Evolutionary conservation across 2,888 invertebrate species (phyloP).

Genomic region (Drosophila borborema): DNA sequence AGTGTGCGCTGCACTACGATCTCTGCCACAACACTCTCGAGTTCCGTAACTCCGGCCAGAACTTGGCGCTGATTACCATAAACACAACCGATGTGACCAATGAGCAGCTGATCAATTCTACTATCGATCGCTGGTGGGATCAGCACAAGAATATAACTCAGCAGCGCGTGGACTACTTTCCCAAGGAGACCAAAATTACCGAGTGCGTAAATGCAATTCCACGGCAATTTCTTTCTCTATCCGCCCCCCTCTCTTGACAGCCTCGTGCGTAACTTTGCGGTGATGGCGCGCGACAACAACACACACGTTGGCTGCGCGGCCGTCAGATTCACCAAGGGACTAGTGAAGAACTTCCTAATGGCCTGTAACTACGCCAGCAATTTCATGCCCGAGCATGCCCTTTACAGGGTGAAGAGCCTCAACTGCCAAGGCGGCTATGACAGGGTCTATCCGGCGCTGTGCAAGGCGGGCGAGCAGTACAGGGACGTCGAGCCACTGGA

Average conservation of each 20-base stretch:
- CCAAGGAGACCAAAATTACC: slow-evolving; percentile 43
- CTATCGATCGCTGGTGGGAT: slow-evolving; percentile 64
- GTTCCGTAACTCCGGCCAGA: slow-evolving; percentile 63
- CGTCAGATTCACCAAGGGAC: slow-evolving; percentile 30
- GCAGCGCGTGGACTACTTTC: slow-evolving; percentile 41
- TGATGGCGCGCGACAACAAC: slow-evolving; percentile 67
- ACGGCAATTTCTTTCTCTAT: not conserved
- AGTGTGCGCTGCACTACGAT: slow-evolving; percentile 50
- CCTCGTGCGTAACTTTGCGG: slow-evolving; percentile 61
- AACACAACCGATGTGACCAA: slow-evolving; percentile 15
- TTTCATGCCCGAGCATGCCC: slow-evolving; percentile 33
- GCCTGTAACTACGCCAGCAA: slow-evolving; percentile 69
- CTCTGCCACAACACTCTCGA: slow-evolving; percentile 59
- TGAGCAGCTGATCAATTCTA: slow-evolving; percentile 41
- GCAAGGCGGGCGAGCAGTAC: slow-evolving; percentile 57
- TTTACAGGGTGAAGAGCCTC: slow-evolving; percentile 49
- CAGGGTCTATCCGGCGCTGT: slow-evolving; percentile 38
- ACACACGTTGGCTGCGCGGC: slow-evolving; percentile 68
- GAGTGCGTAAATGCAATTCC: slow-evolving; percentile 44
- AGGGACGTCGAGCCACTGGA: slow-evolving; percentile 36
- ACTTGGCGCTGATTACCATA: slow-evolving; percentile 44
- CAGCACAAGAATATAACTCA: slow-evolving; percentile 47
- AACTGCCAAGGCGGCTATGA: slow-evolving; percentile 59
- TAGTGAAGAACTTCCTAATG: slow-evolving; percentile 49
- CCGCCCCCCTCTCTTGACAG: slow-evolving; percentile 25